A percentile compares a stretch with the other conserved stretches of the same genome.
Evolutionary conservation across 2,797 vertebrate species (phyloP).

Genomic region (Onychomys leucogaster): DNA sequence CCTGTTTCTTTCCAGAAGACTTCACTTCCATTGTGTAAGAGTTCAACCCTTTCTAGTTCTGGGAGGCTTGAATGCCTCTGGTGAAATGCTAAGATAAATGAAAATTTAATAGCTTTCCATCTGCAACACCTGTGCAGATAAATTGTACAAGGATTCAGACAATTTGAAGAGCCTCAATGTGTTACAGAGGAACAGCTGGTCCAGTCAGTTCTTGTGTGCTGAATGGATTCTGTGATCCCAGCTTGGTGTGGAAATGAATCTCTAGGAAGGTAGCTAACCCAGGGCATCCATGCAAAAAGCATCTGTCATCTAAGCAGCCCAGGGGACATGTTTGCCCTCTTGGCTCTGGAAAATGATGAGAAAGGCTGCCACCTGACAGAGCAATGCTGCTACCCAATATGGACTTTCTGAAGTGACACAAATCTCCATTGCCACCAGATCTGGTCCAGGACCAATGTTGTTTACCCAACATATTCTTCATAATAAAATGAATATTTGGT

Average conservation of each 20-base stretch:
- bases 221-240: constrained; percentile 65
- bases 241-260: not conserved
- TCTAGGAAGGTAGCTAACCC: constrained; percentile 56
- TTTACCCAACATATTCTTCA: not conserved
- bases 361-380: constrained; percentile 1
- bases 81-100: constrained; percentile 72
- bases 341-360: constrained; percentile 23
- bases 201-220: constrained; percentile 51
- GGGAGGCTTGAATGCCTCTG: constrained; percentile 37
- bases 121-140: constrained; percentile 59
- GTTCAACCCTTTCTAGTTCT: constrained; percentile 18
- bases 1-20: not conserved
- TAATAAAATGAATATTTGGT: constrained; percentile 45
- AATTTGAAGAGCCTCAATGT: constrained; percentile 21
- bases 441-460: not conserved
- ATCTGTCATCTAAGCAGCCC: constrained; percentile 26
- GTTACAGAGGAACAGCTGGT: constrained; percentile 65
- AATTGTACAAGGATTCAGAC: constrained; percentile 40
- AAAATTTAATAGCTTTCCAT: constrained; percentile 75
- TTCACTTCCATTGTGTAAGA: constrained; percentile 41
- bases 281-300: constrained; percentile 18
- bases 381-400: not conserved
- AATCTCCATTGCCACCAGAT: constrained; percentile 16
- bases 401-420: not conserved
- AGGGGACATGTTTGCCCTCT: not conserved